These are phyloP conservation scores for Asbolus verrucosus DNA, from an alignment of 1,140 invertebrate genomes.

Conservation along the genomic window DNA sequence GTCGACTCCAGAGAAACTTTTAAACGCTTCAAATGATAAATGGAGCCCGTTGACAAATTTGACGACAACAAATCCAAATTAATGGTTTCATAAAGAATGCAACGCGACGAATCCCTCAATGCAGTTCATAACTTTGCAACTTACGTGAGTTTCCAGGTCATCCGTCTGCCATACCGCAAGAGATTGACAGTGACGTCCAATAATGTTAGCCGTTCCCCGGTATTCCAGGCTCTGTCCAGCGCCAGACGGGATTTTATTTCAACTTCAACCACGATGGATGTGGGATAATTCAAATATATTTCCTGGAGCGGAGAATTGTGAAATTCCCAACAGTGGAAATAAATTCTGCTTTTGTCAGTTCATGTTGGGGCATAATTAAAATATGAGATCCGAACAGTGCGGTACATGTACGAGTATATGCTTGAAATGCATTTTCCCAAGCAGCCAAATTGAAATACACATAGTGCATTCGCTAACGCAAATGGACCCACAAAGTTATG, in stretches of 20 bases:
- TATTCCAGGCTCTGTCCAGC: neutral
- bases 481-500: no score
- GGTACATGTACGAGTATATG: constrained; percentile 15
- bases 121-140: neutral
- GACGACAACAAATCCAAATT: constrained; percentile 44
- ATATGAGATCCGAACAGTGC: constrained; percentile 30
- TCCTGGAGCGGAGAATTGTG: constrained; percentile 18
- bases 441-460: constrained; percentile 31
- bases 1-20: constrained; percentile 40
- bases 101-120: neutral
- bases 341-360: constrained; percentile 38
- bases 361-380: constrained; percentile 38
- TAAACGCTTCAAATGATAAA: constrained; percentile 44
- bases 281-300: constrained; percentile 25
- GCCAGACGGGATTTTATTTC: constrained; percentile 17
- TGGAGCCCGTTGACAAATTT: constrained; percentile 41
- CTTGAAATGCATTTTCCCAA: constrained; percentile 21
- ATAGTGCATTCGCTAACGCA: no score
- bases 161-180: constrained; percentile 1
- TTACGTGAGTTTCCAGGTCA: constrained; percentile 27
- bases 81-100: constrained; percentile 40
- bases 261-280: constrained; percentile 16
- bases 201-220: constrained; percentile 11
- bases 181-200: constrained; percentile 40
- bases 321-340: constrained; percentile 35